Base-by-base conservation (phyloP, 2,113 vertebrate species). In the Anoplopoma fimbria region DNA sequence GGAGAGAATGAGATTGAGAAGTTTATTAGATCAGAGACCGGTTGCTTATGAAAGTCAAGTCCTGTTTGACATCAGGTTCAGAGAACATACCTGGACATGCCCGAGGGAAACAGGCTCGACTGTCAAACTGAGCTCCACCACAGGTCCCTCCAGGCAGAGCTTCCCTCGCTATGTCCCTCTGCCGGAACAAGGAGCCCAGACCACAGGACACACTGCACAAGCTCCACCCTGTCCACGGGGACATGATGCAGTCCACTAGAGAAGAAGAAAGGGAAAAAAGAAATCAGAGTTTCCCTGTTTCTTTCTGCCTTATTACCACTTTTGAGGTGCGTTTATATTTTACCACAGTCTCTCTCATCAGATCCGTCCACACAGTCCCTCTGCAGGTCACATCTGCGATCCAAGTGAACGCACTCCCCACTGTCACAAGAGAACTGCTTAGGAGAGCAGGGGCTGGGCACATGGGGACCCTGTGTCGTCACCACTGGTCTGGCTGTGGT, bases 131-230 rank as follows among this genome's bases (percentile, higher is more conserved):
- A n/a, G 90, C 87, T 0, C 75, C 88, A 0, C 76, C 79, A 55
- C 97, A 98, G 69, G 84, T 80, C 3, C 96, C 96, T 2, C 94
- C 94, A 0, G 95, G 90, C 29, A 94, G 88, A 2, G 96, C 93
- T 0, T 93, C 93, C 63, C 95, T 90, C 47, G 96, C 75, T 3
- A 96, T 88, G 34, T 94, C 95, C 47, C 95, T 94, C 85, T 92
- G 95, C 1, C 96, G 95, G 79, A 97, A 96, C 51, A 95, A 40
- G 2, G 96, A 95, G 2, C 97, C 97, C 15, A 97, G 91, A 4
- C 97, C 97, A 34, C 97, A 99, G n/a, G 95, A 95, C 4, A 85
- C 94, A 13, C 97, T 97, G 94, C 97, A 98, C 31, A 88, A 78
- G 12, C 97, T 97, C 97, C 97, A 98, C 0, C 34, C 25, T 0